phyloP scores from a whole-genome alignment of 2,113 vertebrate genomes.

The Chaenocephalus aceratus region DNA sequence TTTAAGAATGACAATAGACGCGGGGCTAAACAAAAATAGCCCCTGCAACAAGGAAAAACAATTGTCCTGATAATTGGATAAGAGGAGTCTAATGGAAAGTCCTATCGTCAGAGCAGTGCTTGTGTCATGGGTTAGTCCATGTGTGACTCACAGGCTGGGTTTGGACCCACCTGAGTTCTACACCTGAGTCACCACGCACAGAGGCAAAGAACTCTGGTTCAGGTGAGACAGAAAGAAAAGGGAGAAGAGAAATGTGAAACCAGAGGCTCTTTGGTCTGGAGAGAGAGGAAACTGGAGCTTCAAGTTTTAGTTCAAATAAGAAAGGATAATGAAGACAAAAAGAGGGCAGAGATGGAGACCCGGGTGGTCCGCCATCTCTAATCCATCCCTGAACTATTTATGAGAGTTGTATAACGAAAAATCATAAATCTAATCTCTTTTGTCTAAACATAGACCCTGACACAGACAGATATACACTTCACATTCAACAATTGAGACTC shows the following conservation, averaged over 20 bases:
- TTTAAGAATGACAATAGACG: conserved; percentile 67
- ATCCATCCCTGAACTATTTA: conserved; percentile 54
- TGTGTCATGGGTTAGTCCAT: conserved; percentile 58
- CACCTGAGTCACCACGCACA: conserved; percentile 69
- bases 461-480: conserved; percentile 9
- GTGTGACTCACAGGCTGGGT: conserved; percentile 55
- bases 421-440: background rate
- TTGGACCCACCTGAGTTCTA: conserved; percentile 52
- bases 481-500: no score
- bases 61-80: conserved; percentile 62
- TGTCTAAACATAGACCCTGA: conserved; percentile 43
- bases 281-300: conserved; percentile 30
- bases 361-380: conserved; percentile 44
- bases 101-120: conserved; percentile 23
- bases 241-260: conserved; percentile 9
- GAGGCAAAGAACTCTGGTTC: background rate
- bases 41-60: conserved; percentile 39
- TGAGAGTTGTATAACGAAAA: conserved; percentile 65
- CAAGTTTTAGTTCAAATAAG: background rate
- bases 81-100: conserved; percentile 56
- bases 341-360: background rate
- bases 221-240: conserved; percentile 23
- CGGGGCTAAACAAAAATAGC: conserved; percentile 17
- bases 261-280: conserved; percentile 16
- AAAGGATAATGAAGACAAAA: background rate